A percentile compares a stretch with the other conserved stretches of the same genome.
phyloP scores from a whole-genome alignment of 1,140 invertebrate genomes.

The Vanessa atalanta region DNA sequence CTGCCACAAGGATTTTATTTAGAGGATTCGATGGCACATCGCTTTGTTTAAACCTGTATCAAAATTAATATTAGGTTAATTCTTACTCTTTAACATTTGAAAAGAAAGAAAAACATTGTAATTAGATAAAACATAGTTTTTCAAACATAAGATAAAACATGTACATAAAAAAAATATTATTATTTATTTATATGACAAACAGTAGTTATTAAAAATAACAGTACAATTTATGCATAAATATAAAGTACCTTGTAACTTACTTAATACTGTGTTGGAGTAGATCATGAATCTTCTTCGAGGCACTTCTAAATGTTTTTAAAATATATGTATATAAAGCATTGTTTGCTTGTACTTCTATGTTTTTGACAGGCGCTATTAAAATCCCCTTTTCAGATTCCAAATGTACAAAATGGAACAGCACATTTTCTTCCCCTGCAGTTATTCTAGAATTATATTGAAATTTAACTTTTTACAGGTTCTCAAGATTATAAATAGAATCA shows the following conservation, averaged over 20 bases:
- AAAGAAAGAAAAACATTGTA: neutral
- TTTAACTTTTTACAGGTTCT: neutral
- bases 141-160: too few relatives aligned
- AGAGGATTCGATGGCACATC: conserved; percentile 65
- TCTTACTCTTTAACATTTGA: neutral
- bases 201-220: too few relatives aligned
- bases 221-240: neutral
- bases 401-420: conserved; percentile 86
- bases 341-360: conserved; percentile 70
- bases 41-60: conserved; percentile 75
- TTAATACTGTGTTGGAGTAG: conserved; percentile 87
- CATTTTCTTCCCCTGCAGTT: conserved; percentile 84
- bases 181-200: too few relatives aligned
- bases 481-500: neutral
- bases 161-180: too few relatives aligned
- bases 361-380: conserved; percentile 82
- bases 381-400: conserved; percentile 85
- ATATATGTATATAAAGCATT: conserved; percentile 81
- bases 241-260: conserved; percentile 53
- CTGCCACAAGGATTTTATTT: conserved; percentile 88
- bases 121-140: too few relatives aligned
- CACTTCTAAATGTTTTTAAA: conserved; percentile 84
- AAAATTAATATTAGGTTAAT: neutral
- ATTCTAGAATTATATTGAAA: conserved; percentile 69
- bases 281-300: conserved; percentile 85